A percentile compares a stretch with the other conserved stretches of the same genome.
phyloP scores from a whole-genome alignment of 2,888 invertebrate genomes.

The Monoplex corrugatus region DNA sequence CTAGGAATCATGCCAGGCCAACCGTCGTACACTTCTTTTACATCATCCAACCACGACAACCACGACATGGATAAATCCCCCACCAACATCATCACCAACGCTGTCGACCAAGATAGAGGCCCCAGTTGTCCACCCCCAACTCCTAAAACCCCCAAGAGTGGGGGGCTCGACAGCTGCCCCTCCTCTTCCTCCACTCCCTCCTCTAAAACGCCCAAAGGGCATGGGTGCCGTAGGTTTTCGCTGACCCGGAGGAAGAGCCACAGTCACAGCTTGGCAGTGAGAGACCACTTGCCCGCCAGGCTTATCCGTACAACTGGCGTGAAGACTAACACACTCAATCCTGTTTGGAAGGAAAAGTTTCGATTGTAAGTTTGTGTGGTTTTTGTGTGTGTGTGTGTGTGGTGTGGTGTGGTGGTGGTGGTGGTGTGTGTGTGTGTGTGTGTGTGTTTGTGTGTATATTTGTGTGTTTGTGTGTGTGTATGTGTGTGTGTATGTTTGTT shows the following conservation, averaged over 20 bases:
- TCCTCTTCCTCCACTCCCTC: constrained; percentile 20
- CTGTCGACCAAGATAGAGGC: no score
- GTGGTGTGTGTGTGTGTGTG: not conserved
- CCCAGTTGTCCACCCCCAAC: not conserved
- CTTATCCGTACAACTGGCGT: constrained; percentile 97
- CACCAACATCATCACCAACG: no score
- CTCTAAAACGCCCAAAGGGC: constrained; percentile 45
- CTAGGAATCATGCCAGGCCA: constrained; percentile 85
- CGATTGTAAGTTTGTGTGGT: constrained; percentile 90
- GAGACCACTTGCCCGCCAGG: constrained; percentile 91
- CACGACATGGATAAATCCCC: not conserved
- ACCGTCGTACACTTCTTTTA: no score
- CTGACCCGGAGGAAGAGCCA: constrained; percentile 67
- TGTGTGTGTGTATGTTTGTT: no score
- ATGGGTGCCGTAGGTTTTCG: constrained; percentile 71
- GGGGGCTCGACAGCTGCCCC: not conserved
- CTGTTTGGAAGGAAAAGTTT: constrained; percentile 98
- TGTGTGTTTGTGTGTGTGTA: no score
- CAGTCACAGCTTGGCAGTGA: constrained; percentile 69
- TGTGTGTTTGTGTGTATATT: not conserved
- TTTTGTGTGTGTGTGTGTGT: not conserved
- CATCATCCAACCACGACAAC: not conserved
- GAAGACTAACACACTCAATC: constrained; percentile 94
- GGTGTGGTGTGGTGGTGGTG: not conserved
- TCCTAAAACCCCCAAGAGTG: not conserved